Base-by-base conservation (phyloP, 2,888 invertebrate species). In the Blomia tropicalis region DNA sequence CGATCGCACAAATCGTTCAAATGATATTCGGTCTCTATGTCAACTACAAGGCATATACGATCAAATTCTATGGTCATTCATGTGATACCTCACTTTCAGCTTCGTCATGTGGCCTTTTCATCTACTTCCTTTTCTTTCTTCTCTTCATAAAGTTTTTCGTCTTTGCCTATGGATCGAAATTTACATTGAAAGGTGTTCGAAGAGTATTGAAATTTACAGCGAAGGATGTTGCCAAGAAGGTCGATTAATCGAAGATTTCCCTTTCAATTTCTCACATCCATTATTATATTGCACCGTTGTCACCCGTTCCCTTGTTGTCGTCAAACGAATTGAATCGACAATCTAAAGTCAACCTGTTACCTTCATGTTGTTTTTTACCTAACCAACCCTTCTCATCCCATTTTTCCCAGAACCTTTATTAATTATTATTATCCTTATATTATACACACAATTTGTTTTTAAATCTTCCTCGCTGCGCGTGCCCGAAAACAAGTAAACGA, bases 111-210 rank as follows among this genome's bases (percentile, higher is more conserved):
- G 87, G 87, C n/a, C 82, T 88, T 73, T 83, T 87, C 59, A 92
- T 92, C 89, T 92, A 92, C 77, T 84, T 87, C 74, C 89, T 88
- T 66, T 92, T 92, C 74, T 87, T 91, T 75, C 84, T 91, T 41
- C 79, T 92, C 7, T 92, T 92, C 75, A 89, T 88, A 29, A 81
- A 84, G 72, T 92, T 92, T 82, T 92, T 92, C 80, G 87, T 87
- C 77, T 87, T 87, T 72, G 82, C 88, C 43, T 92, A 92, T 75
- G 41, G 62, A 36, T 58, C 59, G 11, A 59, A 43, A 27, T 43
- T 59, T 22, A 54, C 59, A 31, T 36, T 56, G 32, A 56, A 25
- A 19, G 56, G 56, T 22, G 3, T 56, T 19, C 56, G 56, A n/a
- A 56, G 23, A 36, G 25, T 29, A 36, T 36, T 56, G 56, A 25